phyloP scores from a whole-genome alignment of 2,113 vertebrate genomes.

The Leptosomus discolor region DNA sequence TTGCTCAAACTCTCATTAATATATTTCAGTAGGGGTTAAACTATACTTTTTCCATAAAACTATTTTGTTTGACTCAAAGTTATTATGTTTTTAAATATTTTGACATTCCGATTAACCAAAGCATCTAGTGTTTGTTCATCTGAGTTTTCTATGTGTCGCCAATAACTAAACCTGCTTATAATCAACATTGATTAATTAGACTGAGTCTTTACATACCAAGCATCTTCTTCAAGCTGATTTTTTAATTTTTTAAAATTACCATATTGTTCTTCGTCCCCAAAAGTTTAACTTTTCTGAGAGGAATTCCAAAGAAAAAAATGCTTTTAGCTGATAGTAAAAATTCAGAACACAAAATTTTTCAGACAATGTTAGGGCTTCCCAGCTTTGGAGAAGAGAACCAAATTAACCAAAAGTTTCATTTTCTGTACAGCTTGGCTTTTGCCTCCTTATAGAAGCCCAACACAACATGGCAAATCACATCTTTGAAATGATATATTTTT shows the following conservation, averaged over 20 bases:
- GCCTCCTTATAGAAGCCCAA: background rate
- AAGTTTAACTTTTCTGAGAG: background rate
- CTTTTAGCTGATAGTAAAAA: background rate
- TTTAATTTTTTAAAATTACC: background rate
- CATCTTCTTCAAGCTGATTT: background rate
- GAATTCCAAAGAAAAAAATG: background rate
- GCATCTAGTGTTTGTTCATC: background rate
- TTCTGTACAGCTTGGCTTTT: background rate
- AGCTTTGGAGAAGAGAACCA: background rate
- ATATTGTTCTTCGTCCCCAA: background rate
- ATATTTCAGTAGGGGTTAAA: background rate
- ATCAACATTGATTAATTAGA: background rate
- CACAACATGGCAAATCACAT: background rate
- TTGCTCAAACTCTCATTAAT: background rate
- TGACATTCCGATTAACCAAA: background rate
- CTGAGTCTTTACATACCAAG: background rate
- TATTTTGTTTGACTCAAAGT: background rate
- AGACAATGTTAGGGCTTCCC: background rate
- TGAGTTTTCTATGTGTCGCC: background rate
- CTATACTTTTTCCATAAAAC: background rate
- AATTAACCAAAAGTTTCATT: background rate
- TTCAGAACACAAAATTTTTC: background rate
- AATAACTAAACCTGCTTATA: background rate
- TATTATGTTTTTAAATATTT: background rate
- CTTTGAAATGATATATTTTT: background rate